Evolutionary conservation across 2,888 invertebrate genomes (phyloP).

Genomic region (Phortica magna): DNA sequence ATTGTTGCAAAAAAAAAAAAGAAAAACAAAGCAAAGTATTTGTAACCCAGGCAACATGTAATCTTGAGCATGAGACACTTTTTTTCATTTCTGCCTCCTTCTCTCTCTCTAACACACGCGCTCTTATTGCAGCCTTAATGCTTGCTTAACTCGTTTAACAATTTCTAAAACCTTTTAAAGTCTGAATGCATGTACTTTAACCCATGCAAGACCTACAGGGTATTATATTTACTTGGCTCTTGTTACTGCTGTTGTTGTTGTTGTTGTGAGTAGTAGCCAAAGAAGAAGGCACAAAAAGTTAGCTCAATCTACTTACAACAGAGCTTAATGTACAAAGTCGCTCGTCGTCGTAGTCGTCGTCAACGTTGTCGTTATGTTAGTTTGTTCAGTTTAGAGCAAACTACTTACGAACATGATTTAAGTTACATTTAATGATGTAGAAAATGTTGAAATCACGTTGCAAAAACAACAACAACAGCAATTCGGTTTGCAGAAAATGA

Average conservation of each 20-base stretch:
- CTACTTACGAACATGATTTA: constrained; percentile 38
- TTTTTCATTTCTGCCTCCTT: neutral
- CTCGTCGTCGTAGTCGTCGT: neutral
- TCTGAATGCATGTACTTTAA: constrained; percentile 18
- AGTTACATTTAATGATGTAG: constrained; percentile 56
- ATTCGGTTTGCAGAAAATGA: neutral
- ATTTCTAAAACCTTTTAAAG: neutral
- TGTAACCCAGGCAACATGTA: neutral
- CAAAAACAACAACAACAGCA: neutral
- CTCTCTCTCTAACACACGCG: neutral
- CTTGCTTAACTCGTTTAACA: neutral
- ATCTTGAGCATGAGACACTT: neutral
- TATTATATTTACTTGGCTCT: constrained; percentile 8
- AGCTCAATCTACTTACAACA: constrained; percentile 1
- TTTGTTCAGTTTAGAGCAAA: constrained; percentile 27
- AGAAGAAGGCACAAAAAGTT: neutral
- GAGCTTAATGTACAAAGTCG: neutral
- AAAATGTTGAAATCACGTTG: constrained; percentile 51
- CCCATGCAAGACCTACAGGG: neutral
- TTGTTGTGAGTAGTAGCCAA: neutral
- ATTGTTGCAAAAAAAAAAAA: neutral
- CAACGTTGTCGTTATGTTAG: neutral
- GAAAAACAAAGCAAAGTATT: no score
- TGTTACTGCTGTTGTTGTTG: neutral
- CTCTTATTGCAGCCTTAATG: neutral